These are phyloP conservation scores for Theristicus caerulescens DNA, from an alignment of 2,113 vertebrate genomes.

Conservation along the genomic window DNA sequence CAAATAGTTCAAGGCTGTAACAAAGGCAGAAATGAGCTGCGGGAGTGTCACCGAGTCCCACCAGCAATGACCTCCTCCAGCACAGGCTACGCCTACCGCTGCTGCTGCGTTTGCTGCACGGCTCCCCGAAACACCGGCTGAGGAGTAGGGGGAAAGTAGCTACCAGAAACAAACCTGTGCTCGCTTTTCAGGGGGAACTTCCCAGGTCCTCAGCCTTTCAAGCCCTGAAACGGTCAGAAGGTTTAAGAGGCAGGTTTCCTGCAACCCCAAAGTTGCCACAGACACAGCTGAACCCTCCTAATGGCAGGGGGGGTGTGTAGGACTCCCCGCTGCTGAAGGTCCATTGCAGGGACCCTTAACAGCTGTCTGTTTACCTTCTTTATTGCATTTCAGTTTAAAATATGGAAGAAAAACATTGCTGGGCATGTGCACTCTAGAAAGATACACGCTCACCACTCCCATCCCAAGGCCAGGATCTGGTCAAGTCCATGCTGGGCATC, in stretches of 20 bases:
- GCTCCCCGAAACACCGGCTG: neutral
- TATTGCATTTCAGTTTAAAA: neutral
- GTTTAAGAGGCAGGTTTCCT: neutral
- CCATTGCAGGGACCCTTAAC: neutral
- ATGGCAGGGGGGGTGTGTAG: fast-evolving
- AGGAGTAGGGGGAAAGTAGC: neutral
- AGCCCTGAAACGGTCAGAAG: neutral
- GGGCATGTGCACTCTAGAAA: neutral
- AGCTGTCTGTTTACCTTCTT: neutral
- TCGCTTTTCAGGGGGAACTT: neutral
- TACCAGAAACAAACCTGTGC: neutral
- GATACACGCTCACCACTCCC: neutral
- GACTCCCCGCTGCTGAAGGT: neutral
- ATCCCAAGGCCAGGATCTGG: fast-evolving
- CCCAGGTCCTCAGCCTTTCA: neutral
- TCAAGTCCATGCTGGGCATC: neutral
- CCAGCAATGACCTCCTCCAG: neutral
- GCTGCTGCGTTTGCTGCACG: neutral
- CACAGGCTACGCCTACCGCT: neutral
- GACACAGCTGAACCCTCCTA: neutral
- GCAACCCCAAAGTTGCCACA: neutral
- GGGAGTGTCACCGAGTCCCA: neutral
- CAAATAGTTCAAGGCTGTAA: neutral
- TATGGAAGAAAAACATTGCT: neutral
- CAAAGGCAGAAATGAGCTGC: neutral